Percentiles rank a stretch among this genome's conserved stretches.
These are phyloP conservation scores for Dendrolimus kikuchii DNA, from an alignment of 1,140 invertebrate genomes.

Conservation along the genomic window DNA sequence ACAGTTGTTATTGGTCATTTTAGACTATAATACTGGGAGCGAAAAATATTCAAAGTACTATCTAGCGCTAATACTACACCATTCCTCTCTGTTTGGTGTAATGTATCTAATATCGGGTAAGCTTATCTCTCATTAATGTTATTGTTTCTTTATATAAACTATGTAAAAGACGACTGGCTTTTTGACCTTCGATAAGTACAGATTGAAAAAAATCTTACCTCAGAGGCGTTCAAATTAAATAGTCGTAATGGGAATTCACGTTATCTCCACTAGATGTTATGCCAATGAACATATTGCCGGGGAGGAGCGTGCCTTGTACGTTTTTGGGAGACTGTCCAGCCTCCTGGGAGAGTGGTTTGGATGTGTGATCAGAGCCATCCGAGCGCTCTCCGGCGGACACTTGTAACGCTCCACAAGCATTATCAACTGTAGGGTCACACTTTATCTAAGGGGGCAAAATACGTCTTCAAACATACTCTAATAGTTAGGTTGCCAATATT, in stretches of 20 bases:
- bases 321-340: conserved; percentile 20
- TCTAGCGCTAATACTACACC: too few species aligned
- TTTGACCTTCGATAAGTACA: conserved; percentile 32
- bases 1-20: too few species aligned
- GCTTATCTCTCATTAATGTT: background rate
- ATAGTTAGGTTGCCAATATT: conserved; percentile 6
- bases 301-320: conserved; percentile 9
- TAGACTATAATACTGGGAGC: too few species aligned
- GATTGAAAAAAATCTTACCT: conserved; percentile 31
- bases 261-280: conserved; percentile 60
- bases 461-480: conserved; percentile 32
- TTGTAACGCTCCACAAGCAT: conserved; percentile 29
- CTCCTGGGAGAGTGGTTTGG: conserved; percentile 15
- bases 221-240: conserved; percentile 53
- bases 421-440: conserved; percentile 45
- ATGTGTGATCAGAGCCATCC: conserved; percentile 13
- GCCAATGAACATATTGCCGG: conserved; percentile 66
- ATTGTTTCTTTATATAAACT: conserved; percentile 20
- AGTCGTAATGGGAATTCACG: conserved; percentile 66
- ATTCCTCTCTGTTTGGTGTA: too few species aligned
- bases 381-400: conserved; percentile 12
- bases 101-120: background rate
- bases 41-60: too few species aligned
- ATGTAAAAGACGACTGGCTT: conserved; percentile 2
- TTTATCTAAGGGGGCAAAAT: conserved; percentile 42